phyloP scores from a whole-genome alignment of 2,797 vertebrate species.

The Graptemys geographica region DNA sequence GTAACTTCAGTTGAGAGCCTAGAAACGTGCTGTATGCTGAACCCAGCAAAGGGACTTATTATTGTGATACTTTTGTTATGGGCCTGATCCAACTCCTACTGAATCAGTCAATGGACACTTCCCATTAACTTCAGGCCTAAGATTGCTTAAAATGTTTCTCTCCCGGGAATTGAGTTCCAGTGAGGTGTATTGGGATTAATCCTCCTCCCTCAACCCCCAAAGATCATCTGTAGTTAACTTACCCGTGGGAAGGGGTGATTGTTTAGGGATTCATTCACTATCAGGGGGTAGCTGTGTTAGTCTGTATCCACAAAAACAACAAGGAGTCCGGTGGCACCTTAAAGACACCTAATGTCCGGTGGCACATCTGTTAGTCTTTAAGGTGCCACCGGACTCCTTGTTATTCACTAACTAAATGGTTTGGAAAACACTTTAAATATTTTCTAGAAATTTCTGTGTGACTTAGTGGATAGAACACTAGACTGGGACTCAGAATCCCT shows the following conservation, averaged over 20 bases:
- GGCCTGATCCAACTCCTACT: neutral
- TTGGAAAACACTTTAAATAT: neutral
- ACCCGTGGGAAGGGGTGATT: neutral
- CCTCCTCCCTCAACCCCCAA: too few relatives aligned
- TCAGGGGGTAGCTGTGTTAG: too few relatives aligned
- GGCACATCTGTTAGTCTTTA: too few relatives aligned
- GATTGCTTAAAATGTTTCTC: neutral
- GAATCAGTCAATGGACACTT: neutral
- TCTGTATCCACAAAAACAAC: too few relatives aligned
- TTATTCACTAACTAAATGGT: neutral
- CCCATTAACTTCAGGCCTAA: neutral
- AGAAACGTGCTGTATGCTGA: neutral
- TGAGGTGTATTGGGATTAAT: neutral
- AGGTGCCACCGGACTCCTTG: too few relatives aligned
- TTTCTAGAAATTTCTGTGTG: neutral
- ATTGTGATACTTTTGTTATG: neutral
- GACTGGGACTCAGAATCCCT: neutral
- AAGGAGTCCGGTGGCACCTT: too few relatives aligned
- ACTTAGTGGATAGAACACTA: neutral
- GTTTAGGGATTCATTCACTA: neutral
- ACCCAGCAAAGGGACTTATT: neutral
- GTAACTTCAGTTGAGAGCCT: neutral
- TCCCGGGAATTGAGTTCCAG: neutral
- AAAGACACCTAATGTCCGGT: too few relatives aligned
- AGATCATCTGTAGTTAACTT: neutral